Base-by-base conservation (phyloP, 2,888 invertebrate species). In the Epinotia ramella region DNA sequence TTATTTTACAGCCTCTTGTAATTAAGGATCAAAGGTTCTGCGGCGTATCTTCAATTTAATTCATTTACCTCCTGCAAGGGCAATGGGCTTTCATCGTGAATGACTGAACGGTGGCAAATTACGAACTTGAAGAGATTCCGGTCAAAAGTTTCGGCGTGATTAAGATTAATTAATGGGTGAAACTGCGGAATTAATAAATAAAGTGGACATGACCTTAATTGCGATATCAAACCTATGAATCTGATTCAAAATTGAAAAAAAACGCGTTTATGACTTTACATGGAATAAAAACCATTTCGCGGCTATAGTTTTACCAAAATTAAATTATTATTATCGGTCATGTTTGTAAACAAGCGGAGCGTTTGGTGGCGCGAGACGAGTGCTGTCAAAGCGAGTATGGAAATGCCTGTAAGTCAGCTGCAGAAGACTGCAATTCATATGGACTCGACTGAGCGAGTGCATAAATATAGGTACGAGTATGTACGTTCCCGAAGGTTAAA, bases 1-100 rank as follows among this genome's bases (percentile, higher is more conserved):
- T 76, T 76, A 76, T 63, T 62, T 33, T 63, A 7, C 67, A 72
- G 67, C 71, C 76, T 57, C 56, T 44, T 56, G 66, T 72, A 72
- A 76, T 76, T 76, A 76, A 76, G 66, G 72, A 76, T 76, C 72
- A 76, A 76, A 76, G 65, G 49, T 71, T 60, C 68, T 74, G 74
- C 49, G 69, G 74, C 33, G 62, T 62, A 62, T 76, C 71, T 75
- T 20, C 46, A 62, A 66, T 67, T 75, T 72, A 76, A 76, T 76
- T 76, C 62, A 72, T 49, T 63, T 76, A 63, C 44, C 44, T 68
- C 68, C 44, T 68, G 59, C 44, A 68, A 59, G 59, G 46, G 68
- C 68, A 68, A 68, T 59, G 40, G 16, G 44, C 40, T 33, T 33
- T 20, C 20, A 20, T 16, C 56, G 6, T 24, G 67, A 57, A 12